These are phyloP conservation scores for Neosilurus hyrtlii DNA, from an alignment of 2,797 vertebrate genomes.

Conservation along the genomic window DNA sequence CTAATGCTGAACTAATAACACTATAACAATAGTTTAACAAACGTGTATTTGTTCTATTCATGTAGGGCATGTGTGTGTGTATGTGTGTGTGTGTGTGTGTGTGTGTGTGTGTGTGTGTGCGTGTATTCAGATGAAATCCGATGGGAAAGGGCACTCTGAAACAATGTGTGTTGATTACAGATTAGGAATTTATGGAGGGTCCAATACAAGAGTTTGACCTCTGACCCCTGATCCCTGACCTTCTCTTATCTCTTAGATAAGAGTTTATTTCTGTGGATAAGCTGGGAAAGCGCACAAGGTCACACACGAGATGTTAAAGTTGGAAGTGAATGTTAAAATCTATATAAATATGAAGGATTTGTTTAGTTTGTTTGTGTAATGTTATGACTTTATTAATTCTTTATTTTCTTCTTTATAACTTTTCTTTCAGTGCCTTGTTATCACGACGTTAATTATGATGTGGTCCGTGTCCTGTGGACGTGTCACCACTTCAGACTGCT, in stretches of 20 bases:
- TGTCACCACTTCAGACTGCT: not conserved
- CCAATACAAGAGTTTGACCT: constrained; percentile 9
- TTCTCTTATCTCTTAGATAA: constrained; percentile 12
- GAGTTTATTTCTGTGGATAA: constrained; percentile 15
- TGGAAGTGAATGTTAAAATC: not conserved
- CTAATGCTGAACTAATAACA: not conserved
- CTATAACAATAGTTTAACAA: not conserved
- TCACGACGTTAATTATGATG: too few relatives aligned
- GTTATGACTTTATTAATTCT: not conserved
- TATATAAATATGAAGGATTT: not conserved
- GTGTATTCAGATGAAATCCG: constrained; percentile 1
- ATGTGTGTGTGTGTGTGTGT: not conserved
- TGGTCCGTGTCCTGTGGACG: not conserved
- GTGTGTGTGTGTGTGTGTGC: not conserved
- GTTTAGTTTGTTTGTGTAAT: not conserved
- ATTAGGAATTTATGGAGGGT: constrained; percentile 12
- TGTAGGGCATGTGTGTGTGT: too few relatives aligned
- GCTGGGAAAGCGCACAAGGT: constrained; percentile 14
- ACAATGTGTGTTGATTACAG: constrained; percentile 32
- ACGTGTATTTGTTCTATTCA: not conserved
- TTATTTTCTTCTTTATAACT: not conserved
- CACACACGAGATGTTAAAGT: not conserved
- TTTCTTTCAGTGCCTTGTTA: not conserved
- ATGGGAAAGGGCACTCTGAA: constrained; percentile 41
- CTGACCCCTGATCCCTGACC: not conserved